Percentiles rank a stretch among this genome's conserved stretches.
These are phyloP conservation scores for Platycercus adscitus DNA, from an alignment of 2,113 vertebrate genomes.

Conservation along the genomic window DNA sequence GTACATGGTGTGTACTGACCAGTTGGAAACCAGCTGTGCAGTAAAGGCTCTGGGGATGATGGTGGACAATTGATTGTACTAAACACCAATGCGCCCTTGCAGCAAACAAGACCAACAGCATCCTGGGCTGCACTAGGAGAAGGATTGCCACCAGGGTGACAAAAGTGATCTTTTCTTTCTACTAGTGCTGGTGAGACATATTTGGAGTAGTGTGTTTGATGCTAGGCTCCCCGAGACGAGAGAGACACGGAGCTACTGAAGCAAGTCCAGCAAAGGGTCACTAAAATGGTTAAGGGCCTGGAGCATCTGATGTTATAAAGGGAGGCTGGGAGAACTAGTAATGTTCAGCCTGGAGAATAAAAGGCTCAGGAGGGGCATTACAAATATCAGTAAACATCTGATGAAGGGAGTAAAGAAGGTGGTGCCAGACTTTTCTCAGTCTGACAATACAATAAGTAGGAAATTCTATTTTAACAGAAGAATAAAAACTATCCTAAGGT, in stretches of 20 bases:
- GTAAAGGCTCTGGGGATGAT: neutral
- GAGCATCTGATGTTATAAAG: neutral
- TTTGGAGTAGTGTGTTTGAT: neutral
- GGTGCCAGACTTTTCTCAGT: neutral
- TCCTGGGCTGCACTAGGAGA: neutral
- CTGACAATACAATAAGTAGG: neutral
- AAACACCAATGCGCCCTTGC: neutral
- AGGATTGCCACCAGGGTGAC: accelerated
- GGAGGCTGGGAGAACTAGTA: neutral
- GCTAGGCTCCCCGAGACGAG: neutral
- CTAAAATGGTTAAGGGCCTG: neutral
- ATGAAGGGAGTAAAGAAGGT: neutral
- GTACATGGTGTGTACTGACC: accelerated
- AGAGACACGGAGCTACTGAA: neutral
- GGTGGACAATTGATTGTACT: too few species aligned
- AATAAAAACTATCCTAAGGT: neutral
- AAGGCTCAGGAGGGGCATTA: neutral
- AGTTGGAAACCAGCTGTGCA: neutral
- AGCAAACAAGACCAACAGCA: neutral
- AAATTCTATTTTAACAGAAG: neutral
- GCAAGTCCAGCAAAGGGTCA: neutral
- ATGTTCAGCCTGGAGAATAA: neutral
- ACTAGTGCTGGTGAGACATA: accelerated
- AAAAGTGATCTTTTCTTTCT: neutral
- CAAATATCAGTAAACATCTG: neutral